phyloP scores from a whole-genome alignment of 1,140 invertebrate species.

The Capitella teleta region DNA sequence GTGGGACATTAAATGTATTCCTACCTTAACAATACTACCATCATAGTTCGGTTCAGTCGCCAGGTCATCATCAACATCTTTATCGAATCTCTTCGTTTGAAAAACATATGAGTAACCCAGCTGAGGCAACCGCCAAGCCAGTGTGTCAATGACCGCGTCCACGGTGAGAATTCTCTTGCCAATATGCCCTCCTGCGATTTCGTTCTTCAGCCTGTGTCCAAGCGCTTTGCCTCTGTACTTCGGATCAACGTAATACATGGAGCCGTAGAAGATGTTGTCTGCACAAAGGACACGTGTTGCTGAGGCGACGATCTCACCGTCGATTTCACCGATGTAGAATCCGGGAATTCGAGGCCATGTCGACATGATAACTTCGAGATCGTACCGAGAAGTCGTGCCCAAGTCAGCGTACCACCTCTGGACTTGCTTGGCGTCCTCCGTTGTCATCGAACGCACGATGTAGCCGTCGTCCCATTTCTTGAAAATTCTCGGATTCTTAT shows the following conservation, averaged over 20 bases:
- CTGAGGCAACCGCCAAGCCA: too few relatives aligned
- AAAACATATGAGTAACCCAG: too few relatives aligned
- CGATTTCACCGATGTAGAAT: constrained; percentile 4
- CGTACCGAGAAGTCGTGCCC: background rate
- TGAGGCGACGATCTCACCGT: background rate
- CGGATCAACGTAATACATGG: background rate
- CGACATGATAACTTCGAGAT: background rate
- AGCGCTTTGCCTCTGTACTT: background rate
- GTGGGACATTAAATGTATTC: too few relatives aligned
- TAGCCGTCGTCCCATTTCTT: constrained; percentile 8
- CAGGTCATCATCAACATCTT: too few relatives aligned
- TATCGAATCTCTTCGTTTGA: too few relatives aligned
- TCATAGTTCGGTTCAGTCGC: too few relatives aligned
- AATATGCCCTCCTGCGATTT: background rate
- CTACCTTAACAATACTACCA: too few relatives aligned
- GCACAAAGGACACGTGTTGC: background rate
- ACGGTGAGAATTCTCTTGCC: too few relatives aligned
- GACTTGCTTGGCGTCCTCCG: background rate
- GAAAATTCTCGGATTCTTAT: too few relatives aligned
- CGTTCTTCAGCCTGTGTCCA: background rate
- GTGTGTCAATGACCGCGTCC: too few relatives aligned
- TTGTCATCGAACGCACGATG: constrained; percentile 1
- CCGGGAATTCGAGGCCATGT: background rate
- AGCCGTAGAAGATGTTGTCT: background rate
- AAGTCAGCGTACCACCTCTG: background rate